These are phyloP conservation scores for Xylocampa areola DNA, from an alignment of 2,888 invertebrate species.

Conservation along the genomic window DNA sequence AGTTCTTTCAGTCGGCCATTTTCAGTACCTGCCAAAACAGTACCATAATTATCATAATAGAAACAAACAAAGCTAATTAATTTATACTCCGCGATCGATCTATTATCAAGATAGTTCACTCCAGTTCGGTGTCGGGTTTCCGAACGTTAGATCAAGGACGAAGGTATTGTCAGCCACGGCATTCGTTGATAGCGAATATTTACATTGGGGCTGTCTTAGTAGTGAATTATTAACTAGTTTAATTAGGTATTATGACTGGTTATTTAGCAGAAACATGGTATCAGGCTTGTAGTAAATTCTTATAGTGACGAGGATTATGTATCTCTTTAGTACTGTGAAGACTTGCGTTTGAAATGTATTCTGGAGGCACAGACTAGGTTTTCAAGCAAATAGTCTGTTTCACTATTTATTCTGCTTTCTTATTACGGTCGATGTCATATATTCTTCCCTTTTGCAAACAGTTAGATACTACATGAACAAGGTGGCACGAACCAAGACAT, in stretches of 20 bases:
- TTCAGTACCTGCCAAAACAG: slow-evolving; percentile 39
- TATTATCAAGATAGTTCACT: slow-evolving; percentile 47
- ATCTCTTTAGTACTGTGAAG: too few species aligned
- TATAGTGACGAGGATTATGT: too few species aligned
- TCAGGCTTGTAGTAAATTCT: too few species aligned
- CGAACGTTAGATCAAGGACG: slow-evolving; percentile 51
- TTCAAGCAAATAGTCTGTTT: too few species aligned
- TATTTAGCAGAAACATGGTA: slow-evolving; percentile 4
- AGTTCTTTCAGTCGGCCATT: slow-evolving; percentile 22
- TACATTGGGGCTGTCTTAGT: slow-evolving; percentile 33
- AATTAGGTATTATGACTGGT: slow-evolving; percentile 47
- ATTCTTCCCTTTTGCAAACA: too few species aligned
- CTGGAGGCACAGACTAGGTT: too few species aligned
- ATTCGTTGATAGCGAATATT: slow-evolving; percentile 48
- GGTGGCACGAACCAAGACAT: too few species aligned
- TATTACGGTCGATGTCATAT: too few species aligned
- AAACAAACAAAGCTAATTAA: slow-evolving; percentile 60
- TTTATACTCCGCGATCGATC: slow-evolving; percentile 51
- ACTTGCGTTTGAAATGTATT: too few species aligned
- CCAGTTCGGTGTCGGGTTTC: slow-evolving; percentile 43
- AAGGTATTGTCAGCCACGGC: slow-evolving; percentile 39
- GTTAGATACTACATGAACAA: too few species aligned
- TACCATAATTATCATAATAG: slow-evolving; percentile 48
- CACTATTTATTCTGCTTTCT: too few species aligned
- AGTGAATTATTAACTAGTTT: slow-evolving; percentile 53